phyloP scores from a whole-genome alignment of 1,140 invertebrate species.

The Halyomorpha halys region DNA sequence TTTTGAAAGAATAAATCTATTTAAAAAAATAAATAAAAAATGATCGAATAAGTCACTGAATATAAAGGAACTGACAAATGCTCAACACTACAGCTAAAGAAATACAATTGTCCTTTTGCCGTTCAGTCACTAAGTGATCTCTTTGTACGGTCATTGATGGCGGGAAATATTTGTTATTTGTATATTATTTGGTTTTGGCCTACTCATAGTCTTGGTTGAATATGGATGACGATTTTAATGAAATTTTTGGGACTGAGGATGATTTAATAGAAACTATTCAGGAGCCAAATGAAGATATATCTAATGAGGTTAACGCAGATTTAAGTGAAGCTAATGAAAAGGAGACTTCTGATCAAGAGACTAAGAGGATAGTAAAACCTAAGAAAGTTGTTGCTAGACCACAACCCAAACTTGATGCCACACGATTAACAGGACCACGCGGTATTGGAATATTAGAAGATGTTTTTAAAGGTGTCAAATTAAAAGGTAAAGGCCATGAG shows the following conservation, averaged over 20 bases:
- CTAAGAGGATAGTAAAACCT: constrained; percentile 35
- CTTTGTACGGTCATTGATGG: too few relatives aligned
- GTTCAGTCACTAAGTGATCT: too few relatives aligned
- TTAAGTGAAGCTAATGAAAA: constrained; percentile 24
- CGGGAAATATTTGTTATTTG: too few relatives aligned
- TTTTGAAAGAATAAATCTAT: too few relatives aligned
- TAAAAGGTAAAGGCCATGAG: constrained; percentile 73
- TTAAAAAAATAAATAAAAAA: too few relatives aligned
- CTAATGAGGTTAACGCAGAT: neutral
- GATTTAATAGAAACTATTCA: constrained; percentile 1
- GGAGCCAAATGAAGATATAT: neutral
- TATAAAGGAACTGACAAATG: too few relatives aligned
- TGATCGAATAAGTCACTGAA: too few relatives aligned
- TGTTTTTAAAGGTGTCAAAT: constrained; percentile 70
- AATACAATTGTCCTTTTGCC: too few relatives aligned
- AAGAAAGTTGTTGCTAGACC: constrained; percentile 52
- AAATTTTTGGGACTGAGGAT: neutral
- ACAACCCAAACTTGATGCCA: constrained; percentile 56
- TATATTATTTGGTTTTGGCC: too few relatives aligned
- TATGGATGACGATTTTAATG: too few relatives aligned
- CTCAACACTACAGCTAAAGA: too few relatives aligned
- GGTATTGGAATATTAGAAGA: constrained; percentile 67
- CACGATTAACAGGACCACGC: constrained; percentile 56
- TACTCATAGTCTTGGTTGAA: too few relatives aligned
- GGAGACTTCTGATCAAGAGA: constrained; percentile 15